Evolutionary conservation across 1,140 invertebrate genomes (phyloP).

Genomic region (Cyrtorhinus lividipennis): DNA sequence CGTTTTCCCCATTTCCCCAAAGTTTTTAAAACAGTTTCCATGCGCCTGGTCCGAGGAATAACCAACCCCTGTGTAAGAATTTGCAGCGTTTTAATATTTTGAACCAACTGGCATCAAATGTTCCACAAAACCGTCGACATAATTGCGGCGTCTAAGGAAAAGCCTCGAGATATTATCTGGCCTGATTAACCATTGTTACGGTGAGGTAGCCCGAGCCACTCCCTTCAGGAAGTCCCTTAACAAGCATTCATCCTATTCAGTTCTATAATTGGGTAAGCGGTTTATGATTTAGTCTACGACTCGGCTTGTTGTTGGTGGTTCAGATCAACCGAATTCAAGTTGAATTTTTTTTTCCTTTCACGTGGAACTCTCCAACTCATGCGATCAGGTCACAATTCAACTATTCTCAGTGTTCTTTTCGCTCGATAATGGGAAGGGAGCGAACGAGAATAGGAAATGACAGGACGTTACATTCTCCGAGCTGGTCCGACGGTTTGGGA

Average conservation of each 20-base stretch:
- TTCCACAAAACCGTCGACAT: neutral
- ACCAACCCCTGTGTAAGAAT: no score
- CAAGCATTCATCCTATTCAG: neutral
- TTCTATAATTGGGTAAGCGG: neutral
- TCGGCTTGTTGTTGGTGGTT: neutral
- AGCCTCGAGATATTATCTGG: neutral
- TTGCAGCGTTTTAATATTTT: neutral
- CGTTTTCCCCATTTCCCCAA: no score
- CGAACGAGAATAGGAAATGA: neutral
- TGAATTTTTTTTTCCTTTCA: neutral
- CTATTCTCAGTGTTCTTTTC: neutral
- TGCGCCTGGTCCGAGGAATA: no score
- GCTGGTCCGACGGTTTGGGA: no score
- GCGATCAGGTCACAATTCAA: neutral
- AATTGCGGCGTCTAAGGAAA: neutral
- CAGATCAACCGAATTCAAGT: neutral
- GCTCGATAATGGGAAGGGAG: neutral
- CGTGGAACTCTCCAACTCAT: neutral
- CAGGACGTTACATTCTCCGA: neutral
- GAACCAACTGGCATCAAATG: neutral
- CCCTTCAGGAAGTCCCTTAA: neutral
- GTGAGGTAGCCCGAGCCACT: neutral
- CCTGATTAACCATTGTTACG: neutral
- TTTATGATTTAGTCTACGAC: neutral
- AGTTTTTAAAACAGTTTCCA: no score